A percentile compares a stretch with the other conserved stretches of the same genome.
phyloP scores from a whole-genome alignment of 2,888 invertebrate species.

The Caenorhabditis panamensis region DNA sequence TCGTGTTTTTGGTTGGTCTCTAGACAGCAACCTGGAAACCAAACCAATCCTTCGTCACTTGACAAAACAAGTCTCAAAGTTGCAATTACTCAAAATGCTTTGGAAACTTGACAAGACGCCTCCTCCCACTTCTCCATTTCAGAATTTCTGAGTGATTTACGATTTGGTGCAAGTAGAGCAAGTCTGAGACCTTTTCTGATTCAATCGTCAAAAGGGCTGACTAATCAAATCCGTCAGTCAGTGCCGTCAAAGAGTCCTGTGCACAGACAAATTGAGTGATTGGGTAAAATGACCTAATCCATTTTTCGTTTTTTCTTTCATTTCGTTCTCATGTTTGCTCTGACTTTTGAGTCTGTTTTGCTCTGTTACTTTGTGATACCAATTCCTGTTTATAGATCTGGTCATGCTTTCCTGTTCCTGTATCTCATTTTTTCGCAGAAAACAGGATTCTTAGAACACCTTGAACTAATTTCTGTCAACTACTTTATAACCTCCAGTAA shows the following conservation, averaged over 20 bases:
- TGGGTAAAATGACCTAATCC: neutral
- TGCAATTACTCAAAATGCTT: neutral
- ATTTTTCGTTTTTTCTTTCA: neutral
- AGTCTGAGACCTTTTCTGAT: constrained; percentile 2
- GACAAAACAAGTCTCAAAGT: neutral
- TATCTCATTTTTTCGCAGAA: no score
- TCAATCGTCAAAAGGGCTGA: neutral
- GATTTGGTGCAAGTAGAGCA: constrained; percentile 25
- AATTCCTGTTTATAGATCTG: no score
- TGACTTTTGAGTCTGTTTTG: no score
- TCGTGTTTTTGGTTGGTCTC: no score
- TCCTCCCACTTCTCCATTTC: no score
- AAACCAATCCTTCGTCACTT: neutral
- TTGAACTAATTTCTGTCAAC: neutral
- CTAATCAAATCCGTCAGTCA: constrained; percentile 9
- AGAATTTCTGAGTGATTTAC: constrained; percentile 19
- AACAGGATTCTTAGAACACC: neutral
- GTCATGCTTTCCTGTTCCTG: no score
- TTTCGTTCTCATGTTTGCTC: neutral
- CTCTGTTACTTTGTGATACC: no score
- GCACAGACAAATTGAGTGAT: neutral
- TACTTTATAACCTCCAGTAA: no score
- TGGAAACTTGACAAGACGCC: neutral
- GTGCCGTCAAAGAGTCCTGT: neutral
- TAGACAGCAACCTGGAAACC: no score